phyloP scores from a whole-genome alignment of 2,113 vertebrate genomes.

The Fregata magnificens region DNA sequence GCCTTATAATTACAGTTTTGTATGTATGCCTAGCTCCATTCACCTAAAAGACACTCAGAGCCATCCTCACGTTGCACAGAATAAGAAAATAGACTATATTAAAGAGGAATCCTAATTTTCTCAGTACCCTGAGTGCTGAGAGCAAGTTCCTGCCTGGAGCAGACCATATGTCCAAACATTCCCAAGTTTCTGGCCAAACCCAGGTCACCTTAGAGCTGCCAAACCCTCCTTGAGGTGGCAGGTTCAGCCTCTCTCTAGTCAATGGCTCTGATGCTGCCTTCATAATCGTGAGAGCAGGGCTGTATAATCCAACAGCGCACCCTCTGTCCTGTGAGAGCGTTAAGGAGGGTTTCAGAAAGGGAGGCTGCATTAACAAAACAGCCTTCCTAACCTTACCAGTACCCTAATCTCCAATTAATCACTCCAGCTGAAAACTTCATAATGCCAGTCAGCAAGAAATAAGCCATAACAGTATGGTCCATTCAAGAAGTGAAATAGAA shows the following conservation, averaged over 20 bases:
- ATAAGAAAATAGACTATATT: not conserved
- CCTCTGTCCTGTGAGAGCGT: not conserved
- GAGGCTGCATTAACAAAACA: not conserved
- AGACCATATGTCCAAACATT: not conserved
- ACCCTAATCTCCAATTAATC: not conserved
- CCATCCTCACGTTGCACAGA: not conserved
- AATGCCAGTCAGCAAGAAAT: not conserved
- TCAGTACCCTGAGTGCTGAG: not conserved
- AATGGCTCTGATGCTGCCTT: rapidly evolving
- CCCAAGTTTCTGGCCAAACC: not conserved
- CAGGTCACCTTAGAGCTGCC: not conserved
- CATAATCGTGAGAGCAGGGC: not conserved
- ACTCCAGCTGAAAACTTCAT: not conserved
- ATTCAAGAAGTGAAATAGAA: not conserved
- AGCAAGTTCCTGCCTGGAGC: not conserved
- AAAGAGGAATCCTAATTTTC: not conserved
- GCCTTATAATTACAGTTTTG: not conserved
- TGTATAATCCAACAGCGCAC: not conserved
- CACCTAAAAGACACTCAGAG: not conserved
- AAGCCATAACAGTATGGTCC: not conserved
- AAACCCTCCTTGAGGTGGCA: not conserved
- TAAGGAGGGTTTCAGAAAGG: not conserved
- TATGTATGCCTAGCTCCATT: not conserved
- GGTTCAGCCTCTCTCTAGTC: not conserved
- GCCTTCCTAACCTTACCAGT: not conserved